Evolutionary conservation across 2,113 vertebrate species (phyloP).

Genomic region (Dicerorhinus sumatrensis): DNA sequence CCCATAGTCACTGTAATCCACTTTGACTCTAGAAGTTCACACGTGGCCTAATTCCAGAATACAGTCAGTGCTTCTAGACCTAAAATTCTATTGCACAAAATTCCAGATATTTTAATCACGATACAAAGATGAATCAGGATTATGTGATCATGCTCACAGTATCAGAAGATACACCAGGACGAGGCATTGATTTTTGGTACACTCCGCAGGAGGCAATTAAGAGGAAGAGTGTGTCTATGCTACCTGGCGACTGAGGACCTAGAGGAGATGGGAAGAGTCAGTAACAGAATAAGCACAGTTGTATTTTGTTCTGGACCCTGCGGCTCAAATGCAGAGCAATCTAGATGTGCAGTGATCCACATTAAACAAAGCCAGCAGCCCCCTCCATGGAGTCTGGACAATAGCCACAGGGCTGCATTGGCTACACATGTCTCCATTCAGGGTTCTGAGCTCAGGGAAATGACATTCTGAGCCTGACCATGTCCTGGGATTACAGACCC

Average conservation of each 20-base stretch:
- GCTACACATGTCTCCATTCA: fast-evolving
- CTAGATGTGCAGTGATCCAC: fast-evolving
- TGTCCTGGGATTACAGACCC: too few relatives aligned
- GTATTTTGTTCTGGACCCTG: fast-evolving
- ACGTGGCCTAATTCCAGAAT: too few relatives aligned
- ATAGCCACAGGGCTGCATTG: fast-evolving
- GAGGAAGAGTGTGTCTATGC: background rate
- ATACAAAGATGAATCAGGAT: background rate
- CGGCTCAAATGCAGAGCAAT: background rate
- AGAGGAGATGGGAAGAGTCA: background rate
- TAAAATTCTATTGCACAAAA: background rate
- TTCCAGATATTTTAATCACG: background rate
- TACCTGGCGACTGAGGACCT: fast-evolving
- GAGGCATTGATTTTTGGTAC: background rate
- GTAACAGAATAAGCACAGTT: fast-evolving
- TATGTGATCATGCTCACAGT: too few relatives aligned
- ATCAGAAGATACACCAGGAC: background rate
- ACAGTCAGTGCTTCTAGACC: background rate
- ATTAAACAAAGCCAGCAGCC: background rate
- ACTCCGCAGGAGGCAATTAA: background rate
- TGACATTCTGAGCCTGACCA: background rate
- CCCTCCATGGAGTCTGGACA: fast-evolving
- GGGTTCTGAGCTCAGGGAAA: background rate
- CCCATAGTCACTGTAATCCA: fast-evolving
- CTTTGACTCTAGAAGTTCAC: background rate